Conservation (phyloP, 2,113 vertebrate species). For the Phoxinus phoxinus region DNA sequence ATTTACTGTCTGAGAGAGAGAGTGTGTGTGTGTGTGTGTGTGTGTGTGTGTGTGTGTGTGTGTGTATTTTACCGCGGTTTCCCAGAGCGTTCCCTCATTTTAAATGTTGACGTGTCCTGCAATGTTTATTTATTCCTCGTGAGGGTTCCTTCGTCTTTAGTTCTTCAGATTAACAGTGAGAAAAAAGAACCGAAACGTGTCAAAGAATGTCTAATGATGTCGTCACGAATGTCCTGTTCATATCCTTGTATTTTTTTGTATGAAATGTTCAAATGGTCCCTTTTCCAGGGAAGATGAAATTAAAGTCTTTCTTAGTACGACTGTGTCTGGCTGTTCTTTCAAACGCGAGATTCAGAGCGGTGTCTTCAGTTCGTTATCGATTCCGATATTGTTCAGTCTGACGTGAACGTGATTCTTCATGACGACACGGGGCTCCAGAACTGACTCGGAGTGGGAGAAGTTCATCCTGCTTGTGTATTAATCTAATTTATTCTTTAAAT, state of each 20-base stretch:
- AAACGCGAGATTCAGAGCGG: background rate
- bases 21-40: background rate
- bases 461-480: too few species aligned
- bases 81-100: slow-evolving; percentile 13
- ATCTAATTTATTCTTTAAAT: too few species aligned
- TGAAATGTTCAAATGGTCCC: slow-evolving; percentile 67
- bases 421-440: background rate
- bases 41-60: background rate
- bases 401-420: background rate
- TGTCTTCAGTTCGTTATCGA: too few species aligned
- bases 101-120: slow-evolving; percentile 20
- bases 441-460: too few species aligned
- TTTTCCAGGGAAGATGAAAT: slow-evolving; percentile 66
- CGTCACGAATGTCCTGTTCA: slow-evolving; percentile 50
- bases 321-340: background rate
- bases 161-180: slow-evolving; percentile 21
- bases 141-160: slow-evolving; percentile 55
- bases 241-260: slow-evolving; percentile 47
- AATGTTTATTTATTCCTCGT: slow-evolving; percentile 42
- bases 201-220: background rate
- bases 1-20: background rate
- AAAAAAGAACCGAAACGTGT: background rate
- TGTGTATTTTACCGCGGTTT: slow-evolving; percentile 2
- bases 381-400: too few species aligned
- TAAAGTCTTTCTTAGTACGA: slow-evolving; percentile 79